Base-by-base conservation (phyloP, 2,797 vertebrate species). In the Sebastes itinus region DNA sequence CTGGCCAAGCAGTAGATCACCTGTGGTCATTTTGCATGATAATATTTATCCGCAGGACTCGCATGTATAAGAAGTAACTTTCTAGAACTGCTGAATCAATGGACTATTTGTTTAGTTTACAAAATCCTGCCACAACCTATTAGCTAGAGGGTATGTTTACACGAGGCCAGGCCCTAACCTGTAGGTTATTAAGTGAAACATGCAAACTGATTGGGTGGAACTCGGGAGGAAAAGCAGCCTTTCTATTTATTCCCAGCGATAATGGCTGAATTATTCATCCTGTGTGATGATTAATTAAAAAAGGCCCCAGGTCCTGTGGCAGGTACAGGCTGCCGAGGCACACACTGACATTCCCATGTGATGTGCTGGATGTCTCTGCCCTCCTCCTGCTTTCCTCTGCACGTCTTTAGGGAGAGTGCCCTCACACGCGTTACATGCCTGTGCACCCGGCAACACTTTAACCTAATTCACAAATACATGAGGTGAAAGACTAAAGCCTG, bases 191-290 rank as follows among this genome's bases (percentile, higher is more conserved):
- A 91, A 87, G 72, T 84, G 87, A 94, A 94, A 90, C 81, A 87
- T 73, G 77, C 84, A 88, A 91, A 92, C 84, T 74, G 89, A 93
- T 91, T 89, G 91, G 76, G 72, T 72, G 83, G 86, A 92, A 85
- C 88, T 93, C 84, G 33, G 86, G 85, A 89, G 88, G 83, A 92
- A 89, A 87, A 94, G 75, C 88, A 84, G 82, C 85, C 78, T 87
- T 89, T 88, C 89, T 92, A 92, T 95, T 92, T 94, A 94, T 95
- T 92, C 89, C 78, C 79, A 75, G 92, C 85, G 87, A 95, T 95
- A 95, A 95, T 94, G 89, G 90, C 93, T 96, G 91, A 96, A 96
- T 96, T 93, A 95, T 96, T 96, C 94, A 96, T 96, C 91, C 86
- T 23, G 82, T 91, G 92, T 93, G 91, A 95, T 96, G 94, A 96